Base-by-base conservation (phyloP, 1,140 invertebrate species). In the Sinella curviseta region DNA sequence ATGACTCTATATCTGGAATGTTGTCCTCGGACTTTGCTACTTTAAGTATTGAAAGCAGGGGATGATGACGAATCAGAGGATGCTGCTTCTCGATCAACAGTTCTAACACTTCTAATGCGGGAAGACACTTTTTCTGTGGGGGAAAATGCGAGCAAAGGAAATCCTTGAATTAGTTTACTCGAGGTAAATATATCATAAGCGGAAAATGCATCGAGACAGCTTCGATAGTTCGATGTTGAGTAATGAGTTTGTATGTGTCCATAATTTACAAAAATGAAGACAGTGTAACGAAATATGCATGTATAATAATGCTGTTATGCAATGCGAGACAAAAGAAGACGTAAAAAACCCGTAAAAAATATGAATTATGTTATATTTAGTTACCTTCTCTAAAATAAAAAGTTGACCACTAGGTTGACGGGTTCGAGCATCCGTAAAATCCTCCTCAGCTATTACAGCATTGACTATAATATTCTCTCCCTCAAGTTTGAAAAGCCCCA, bases 1-100 rank as follows among this genome's bases (percentile, higher is more conserved):
- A 82, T n/a, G 82, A 74, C 33, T 60, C 65, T 4, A 26, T 31
- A 36, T 85, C 82, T 0, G 87, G 87, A 57, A 87, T 81, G 30
- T 92, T 89, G 36, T 94, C 92, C 86, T 95, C 93, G 26, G 95
- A 93, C 88, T 95, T 93, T n/a, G 94, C 94, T 88, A 95, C 94
- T 88, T 95, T 95, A 87, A 95, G 94, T 85, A 95, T 94, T 80
- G 94, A 95, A 14, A 96, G 89, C 17, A 95, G 89, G 39, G 94
- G 91, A 87, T 96, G 93, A 28, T 93, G 94, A 82, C 94, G 92
- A 77, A 96, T 92, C 84, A 95, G 93, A 60, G 93, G 91, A 85
- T 95, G 91, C 84, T 93, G 92, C 35, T 91, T 91, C 87, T 95
- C 95, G 84, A 96, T 95, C 84, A 94, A 92, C 60, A 92, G 90